Conservation (phyloP, 64 coral and sea anemone species). For the Cladopsammia gracilis region DNA sequence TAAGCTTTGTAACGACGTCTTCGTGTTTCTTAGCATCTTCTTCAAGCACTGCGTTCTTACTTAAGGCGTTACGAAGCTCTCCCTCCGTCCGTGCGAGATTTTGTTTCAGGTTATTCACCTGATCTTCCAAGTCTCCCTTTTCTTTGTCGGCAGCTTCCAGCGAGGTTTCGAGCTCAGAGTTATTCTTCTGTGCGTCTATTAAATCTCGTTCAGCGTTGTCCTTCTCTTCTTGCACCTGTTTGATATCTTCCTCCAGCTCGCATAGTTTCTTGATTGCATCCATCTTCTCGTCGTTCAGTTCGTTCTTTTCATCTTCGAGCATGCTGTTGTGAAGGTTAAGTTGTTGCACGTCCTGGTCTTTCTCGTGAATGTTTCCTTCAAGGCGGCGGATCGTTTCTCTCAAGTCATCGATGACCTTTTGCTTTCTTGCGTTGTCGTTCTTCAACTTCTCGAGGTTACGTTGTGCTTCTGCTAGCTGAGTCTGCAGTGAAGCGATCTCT, state of each 20-base stretch:
- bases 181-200: conserved; percentile 68
- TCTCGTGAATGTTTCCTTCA: conserved; percentile 86
- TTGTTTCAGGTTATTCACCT: conserved; percentile 66
- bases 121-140: conserved; percentile 86
- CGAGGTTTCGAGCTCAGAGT: conserved; percentile 81
- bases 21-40: conserved; percentile 91
- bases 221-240: conserved; percentile 73
- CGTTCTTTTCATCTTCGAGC: conserved; percentile 91
- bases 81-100: conserved; percentile 70
- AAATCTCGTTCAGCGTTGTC: conserved; percentile 79
- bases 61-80: conserved; percentile 80
- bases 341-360: conserved; percentile 85
- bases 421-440: conserved; percentile 89
- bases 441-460: conserved; percentile 81
- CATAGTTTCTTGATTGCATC: conserved; percentile 81
- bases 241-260: conserved; percentile 73
- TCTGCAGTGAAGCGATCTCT: conserved; percentile 81
- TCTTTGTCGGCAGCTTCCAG: conserved; percentile 78
- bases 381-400: conserved; percentile 79
- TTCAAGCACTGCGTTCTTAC: conserved; percentile 74
- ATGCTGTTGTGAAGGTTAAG: conserved; percentile 88
- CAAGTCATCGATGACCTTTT: conserved; percentile 93
- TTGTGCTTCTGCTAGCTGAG: conserved; percentile 76
- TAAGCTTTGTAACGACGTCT: conserved; percentile 74
- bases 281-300: conserved; percentile 83